Conservation (phyloP, 1,140 invertebrate genomes). For the Drosophila sturtevanti region DNA sequence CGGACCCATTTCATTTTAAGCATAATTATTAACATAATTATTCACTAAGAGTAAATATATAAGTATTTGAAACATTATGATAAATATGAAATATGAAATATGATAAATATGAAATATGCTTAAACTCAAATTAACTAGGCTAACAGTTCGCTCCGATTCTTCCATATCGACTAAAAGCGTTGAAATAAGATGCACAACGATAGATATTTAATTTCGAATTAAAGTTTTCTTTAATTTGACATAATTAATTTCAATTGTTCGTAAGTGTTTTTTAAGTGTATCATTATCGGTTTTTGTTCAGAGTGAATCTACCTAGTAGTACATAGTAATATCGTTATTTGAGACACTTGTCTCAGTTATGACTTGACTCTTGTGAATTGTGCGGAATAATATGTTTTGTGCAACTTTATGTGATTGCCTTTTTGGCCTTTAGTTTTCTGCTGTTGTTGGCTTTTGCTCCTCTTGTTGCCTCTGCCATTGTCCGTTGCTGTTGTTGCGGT, state of each 20-base stretch:
- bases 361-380: conserved; percentile 6
- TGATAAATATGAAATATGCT: no score
- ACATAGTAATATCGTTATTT: not conserved
- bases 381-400: conserved; percentile 27
- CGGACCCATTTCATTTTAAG: no score
- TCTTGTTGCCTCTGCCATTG: conserved; percentile 74
- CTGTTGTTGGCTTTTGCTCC: conserved; percentile 42
- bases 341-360: conserved; percentile 1
- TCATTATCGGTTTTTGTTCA: conserved; percentile 1
- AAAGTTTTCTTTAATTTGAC: not conserved
- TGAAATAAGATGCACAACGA: no score
- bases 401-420: conserved; percentile 70
- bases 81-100: no score
- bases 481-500: conserved; percentile 65
- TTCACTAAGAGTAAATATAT: no score
- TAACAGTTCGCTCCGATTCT: no score
- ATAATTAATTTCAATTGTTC: not conserved
- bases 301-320: not conserved
- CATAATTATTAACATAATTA: no score
- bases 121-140: no score
- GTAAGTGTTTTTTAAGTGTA: not conserved
- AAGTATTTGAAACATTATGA: no score
- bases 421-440: conserved; percentile 46
- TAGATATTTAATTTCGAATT: no score
- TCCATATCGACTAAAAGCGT: no score